Evolutionary conservation across 2,888 invertebrate genomes (phyloP).

Genomic region (Lamproptera curius): DNA sequence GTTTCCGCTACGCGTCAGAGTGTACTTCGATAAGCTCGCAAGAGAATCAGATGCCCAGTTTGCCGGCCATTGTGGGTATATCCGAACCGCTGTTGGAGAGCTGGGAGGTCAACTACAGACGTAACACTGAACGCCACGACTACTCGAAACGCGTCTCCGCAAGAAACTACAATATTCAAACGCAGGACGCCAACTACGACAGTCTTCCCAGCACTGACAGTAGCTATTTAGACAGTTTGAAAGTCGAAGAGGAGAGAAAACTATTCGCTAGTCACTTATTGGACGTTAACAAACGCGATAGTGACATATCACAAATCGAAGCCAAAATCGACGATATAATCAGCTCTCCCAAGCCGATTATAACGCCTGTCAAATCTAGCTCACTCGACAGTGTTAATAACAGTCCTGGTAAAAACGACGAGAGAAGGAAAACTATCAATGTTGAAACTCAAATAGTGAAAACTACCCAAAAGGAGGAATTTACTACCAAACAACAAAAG

Average conservation of each 20-base stretch:
- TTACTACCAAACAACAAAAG: too few species aligned
- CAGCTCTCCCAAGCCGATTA: constrained; percentile 72
- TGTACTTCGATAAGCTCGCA: constrained; percentile 67
- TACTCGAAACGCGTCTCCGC: constrained; percentile 61
- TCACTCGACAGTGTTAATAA: constrained; percentile 80
- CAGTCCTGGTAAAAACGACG: constrained; percentile 71
- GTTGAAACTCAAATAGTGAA: constrained; percentile 67
- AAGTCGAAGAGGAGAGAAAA: constrained; percentile 64
- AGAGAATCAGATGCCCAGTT: constrained; percentile 72
- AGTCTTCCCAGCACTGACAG: constrained; percentile 70
- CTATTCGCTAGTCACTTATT: constrained; percentile 63
- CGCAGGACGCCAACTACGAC: constrained; percentile 60
- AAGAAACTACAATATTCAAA: constrained; percentile 58
- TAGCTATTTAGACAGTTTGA: constrained; percentile 69
- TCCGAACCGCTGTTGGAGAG: constrained; percentile 72
- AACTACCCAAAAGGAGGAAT: constrained; percentile 37
- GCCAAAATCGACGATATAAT: constrained; percentile 77
- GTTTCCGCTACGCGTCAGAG: constrained; percentile 81
- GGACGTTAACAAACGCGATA: constrained; percentile 62
- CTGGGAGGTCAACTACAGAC: constrained; percentile 73
- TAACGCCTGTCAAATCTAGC: constrained; percentile 70
- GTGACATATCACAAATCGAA: constrained; percentile 74
- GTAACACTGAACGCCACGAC: constrained; percentile 59
- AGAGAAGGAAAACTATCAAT: constrained; percentile 70
- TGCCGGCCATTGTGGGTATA: constrained; percentile 72